Percentiles rank a stretch among this genome's conserved stretches.
These are phyloP conservation scores for Lepidurus couesii DNA, from an alignment of 1,140 invertebrate species.

Conservation along the genomic window DNA sequence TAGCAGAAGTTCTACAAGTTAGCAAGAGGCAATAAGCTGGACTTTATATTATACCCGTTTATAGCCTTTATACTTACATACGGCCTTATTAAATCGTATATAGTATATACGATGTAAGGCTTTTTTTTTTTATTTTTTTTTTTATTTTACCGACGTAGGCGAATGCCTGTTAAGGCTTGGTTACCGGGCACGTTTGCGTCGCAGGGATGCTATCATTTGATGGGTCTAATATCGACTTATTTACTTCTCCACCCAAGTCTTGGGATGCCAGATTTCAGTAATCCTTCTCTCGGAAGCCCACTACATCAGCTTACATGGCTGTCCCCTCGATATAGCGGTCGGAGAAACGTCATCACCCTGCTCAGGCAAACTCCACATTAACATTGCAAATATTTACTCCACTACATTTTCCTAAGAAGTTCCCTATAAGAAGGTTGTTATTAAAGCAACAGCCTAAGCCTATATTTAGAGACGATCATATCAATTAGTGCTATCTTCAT, in stretches of 20 bases:
- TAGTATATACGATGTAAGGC: not conserved
- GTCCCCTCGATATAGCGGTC: not conserved
- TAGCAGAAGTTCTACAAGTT: not conserved
- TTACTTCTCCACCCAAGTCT: not conserved
- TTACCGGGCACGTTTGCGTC: not conserved
- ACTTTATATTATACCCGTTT: not conserved
- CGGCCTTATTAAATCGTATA: not conserved
- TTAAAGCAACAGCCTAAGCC: no score
- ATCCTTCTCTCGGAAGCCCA: not conserved
- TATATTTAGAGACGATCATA: no score
- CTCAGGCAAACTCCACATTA: not conserved
- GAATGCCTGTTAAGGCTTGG: no score
- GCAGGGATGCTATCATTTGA: conserved; percentile 2
- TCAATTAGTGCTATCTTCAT: no score
- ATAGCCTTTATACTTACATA: not conserved
- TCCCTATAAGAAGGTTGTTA: no score
- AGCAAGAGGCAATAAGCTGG: not conserved
- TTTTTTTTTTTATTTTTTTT: no score
- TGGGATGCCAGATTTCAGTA: conserved; percentile 10
- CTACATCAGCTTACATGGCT: not conserved
- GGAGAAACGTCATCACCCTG: not conserved
- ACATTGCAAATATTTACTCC: not conserved
- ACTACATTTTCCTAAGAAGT: no score
- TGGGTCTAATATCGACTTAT: conserved; percentile 10
- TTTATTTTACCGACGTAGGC: no score